Evolutionary conservation across 2,888 invertebrate species (phyloP).

Genomic region (Mythimna loreyi): DNA sequence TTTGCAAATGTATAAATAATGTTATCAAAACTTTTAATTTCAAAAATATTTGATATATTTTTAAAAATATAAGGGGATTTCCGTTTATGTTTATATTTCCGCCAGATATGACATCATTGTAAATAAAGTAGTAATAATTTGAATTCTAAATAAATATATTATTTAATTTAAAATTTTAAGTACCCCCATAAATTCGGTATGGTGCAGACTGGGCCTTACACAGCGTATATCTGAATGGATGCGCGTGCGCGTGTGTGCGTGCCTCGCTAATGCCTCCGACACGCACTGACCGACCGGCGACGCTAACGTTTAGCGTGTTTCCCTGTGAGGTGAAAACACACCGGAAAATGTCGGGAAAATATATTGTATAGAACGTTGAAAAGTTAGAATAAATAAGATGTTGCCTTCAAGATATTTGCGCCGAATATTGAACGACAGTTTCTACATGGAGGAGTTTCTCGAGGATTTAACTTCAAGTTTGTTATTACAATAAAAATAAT

Average conservation of each 20-base stretch:
- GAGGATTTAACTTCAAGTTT: neutral
- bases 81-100: neutral
- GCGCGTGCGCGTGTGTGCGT: slow-evolving; percentile 59
- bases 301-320: slow-evolving; percentile 64
- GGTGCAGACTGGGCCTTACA: slow-evolving; percentile 45
- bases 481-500: no score
- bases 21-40: neutral
- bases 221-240: slow-evolving; percentile 56
- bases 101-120: neutral
- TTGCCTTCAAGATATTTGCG: slow-evolving; percentile 21
- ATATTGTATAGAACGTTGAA: slow-evolving; percentile 19
- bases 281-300: slow-evolving; percentile 70
- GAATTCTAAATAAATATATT: neutral
- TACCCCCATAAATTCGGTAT: neutral
- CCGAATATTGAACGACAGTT: neutral
- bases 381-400: slow-evolving; percentile 33
- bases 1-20: neutral
- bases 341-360: slow-evolving; percentile 53
- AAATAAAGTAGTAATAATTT: neutral
- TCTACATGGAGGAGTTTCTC: slow-evolving; percentile 16
- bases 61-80: no score
- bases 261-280: slow-evolving; percentile 69
- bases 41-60: neutral
- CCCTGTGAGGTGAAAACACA: slow-evolving; percentile 58
- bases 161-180: slow-evolving; percentile 1